Conservation (phyloP, 1,140 invertebrate genomes). For the Monochamus saltuarius region DNA sequence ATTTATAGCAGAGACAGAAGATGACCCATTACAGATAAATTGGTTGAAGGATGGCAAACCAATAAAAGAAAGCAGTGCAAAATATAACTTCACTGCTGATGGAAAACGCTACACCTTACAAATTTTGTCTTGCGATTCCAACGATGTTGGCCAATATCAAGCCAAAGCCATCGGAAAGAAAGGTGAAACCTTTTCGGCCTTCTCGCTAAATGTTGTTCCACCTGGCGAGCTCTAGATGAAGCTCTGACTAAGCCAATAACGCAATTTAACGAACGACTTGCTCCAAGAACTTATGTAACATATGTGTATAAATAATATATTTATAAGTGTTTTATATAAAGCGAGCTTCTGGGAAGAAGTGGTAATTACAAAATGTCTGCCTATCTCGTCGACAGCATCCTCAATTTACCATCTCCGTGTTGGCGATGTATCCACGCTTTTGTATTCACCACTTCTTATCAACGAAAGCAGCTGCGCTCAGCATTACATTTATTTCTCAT, state of each 20-base stretch:
- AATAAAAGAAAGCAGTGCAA: constrained; percentile 66
- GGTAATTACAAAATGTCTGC: constrained; percentile 4
- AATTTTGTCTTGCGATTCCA: constrained; percentile 72
- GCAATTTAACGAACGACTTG: constrained; percentile 45
- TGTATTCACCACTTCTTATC: constrained; percentile 21
- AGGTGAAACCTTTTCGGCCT: constrained; percentile 77
- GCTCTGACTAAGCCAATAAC: constrained; percentile 31
- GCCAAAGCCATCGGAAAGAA: constrained; percentile 84
- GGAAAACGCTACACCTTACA: constrained; percentile 74
- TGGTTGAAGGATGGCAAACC: constrained; percentile 93
- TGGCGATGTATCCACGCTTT: constrained; percentile 9
- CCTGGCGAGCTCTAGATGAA: constrained; percentile 43
- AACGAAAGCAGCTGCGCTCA: constrained; percentile 20
- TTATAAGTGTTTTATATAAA: constrained; percentile 46
- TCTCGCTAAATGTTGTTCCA: constrained; percentile 77
- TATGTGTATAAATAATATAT: constrained; percentile 44
- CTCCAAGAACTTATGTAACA: constrained; percentile 35
- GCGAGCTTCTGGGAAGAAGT: constrained; percentile 13
- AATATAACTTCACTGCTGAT: constrained; percentile 81
- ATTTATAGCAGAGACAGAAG: constrained; percentile 79
- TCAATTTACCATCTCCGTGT: constrained; percentile 39
- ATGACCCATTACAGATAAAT: constrained; percentile 60
- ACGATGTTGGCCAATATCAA: constrained; percentile 88
- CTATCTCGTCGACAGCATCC: constrained; percentile 38
- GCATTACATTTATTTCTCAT: constrained; percentile 15